Evolutionary conservation across 2,113 vertebrate genomes (phyloP).

Genomic region (Coptodon bakossiorum): DNA sequence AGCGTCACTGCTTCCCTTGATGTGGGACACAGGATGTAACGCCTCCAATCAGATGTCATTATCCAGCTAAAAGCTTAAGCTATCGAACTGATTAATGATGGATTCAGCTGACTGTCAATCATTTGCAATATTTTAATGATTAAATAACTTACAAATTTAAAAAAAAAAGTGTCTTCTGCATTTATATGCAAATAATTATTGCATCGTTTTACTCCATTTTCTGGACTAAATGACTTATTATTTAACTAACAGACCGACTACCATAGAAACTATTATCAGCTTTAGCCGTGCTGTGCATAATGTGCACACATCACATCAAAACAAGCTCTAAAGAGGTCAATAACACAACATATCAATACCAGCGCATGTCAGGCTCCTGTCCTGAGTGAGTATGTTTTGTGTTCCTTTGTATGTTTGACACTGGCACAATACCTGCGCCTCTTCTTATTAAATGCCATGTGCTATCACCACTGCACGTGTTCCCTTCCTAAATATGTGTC

Average conservation of each 20-base stretch:
- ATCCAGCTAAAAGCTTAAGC: background rate
- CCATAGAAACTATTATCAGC: background rate
- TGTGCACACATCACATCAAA: background rate
- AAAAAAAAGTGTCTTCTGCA: background rate
- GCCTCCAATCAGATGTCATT: background rate
- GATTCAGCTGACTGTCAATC: background rate
- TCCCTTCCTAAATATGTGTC: conserved; percentile 1
- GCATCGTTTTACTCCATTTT: background rate
- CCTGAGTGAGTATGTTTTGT: background rate
- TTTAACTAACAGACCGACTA: background rate
- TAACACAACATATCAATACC: background rate
- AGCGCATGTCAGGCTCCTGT: background rate
- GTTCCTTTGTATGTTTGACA: background rate
- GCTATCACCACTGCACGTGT: background rate
- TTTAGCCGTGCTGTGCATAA: background rate
- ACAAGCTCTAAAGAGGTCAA: background rate
- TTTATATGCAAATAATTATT: background rate
- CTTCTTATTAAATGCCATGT: background rate
- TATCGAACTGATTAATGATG: background rate
- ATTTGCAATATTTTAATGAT: background rate
- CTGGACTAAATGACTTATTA: background rate
- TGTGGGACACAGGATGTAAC: background rate
- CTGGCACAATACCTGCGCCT: background rate
- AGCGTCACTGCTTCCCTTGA: background rate
- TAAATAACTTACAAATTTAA: accelerated